Conservation (phyloP, 1,140 invertebrate species). For the Limonius californicus region DNA sequence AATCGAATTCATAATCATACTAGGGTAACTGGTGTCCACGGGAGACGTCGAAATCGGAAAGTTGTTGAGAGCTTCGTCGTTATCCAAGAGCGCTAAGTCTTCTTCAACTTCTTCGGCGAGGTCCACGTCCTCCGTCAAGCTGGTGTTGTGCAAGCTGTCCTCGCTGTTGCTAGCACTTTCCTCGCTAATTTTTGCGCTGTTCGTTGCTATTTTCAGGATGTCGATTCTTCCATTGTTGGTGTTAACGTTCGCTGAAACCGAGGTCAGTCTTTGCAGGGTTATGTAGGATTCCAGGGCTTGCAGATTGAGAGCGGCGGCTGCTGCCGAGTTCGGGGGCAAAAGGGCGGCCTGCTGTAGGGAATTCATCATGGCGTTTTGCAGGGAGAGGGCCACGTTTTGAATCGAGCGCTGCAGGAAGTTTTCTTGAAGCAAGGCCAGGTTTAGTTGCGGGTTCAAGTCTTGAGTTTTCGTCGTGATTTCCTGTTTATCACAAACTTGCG, state of each 20-base stretch:
- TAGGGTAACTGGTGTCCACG: slow-evolving; percentile 56
- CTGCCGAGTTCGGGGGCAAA: slow-evolving; percentile 70
- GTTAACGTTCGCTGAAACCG: slow-evolving; percentile 34
- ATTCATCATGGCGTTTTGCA: slow-evolving; percentile 73
- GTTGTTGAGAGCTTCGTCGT: slow-evolving; percentile 51
- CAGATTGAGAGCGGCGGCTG: slow-evolving; percentile 72
- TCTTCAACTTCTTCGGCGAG: slow-evolving; percentile 60
- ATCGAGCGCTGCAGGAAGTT: slow-evolving; percentile 55
- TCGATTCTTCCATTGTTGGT: slow-evolving; percentile 45
- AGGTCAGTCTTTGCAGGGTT: slow-evolving; percentile 66
- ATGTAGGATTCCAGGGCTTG: slow-evolving; percentile 80
- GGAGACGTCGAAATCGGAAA: slow-evolving; percentile 50
- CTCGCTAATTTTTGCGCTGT: slow-evolving; percentile 55
- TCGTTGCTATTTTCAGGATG: slow-evolving; percentile 56
- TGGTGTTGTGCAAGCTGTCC: slow-evolving; percentile 47
- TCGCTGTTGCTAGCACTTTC: slow-evolving; percentile 50
- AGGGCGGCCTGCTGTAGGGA: slow-evolving; percentile 71
- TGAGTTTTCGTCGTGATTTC: slow-evolving; percentile 19
- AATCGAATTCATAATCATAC: slow-evolving; percentile 57
- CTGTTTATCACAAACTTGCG: slow-evolving; percentile 9
- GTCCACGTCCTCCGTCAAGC: slow-evolving; percentile 55
- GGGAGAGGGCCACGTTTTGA: slow-evolving; percentile 66
- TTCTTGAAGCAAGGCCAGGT: slow-evolving; percentile 46
- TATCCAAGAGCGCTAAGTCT: slow-evolving; percentile 56
- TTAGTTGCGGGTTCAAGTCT: slow-evolving; percentile 14